Percentiles rank a stretch among this genome's conserved stretches.
Evolutionary conservation across 2,797 vertebrate species (phyloP).

Genomic region (Corythornis leucogaster): DNA sequence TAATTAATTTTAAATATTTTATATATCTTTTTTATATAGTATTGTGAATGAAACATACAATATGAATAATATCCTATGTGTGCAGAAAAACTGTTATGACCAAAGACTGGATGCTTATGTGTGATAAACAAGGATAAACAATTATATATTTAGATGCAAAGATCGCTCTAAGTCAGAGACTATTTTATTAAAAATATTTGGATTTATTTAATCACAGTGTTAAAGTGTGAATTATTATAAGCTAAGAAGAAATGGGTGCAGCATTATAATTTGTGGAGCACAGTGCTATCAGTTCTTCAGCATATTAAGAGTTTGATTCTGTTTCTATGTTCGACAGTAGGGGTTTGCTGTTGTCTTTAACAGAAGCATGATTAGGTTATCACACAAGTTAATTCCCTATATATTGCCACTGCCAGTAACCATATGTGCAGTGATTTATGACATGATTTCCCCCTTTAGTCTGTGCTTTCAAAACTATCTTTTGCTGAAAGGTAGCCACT

Average conservation of each 20-base stretch:
- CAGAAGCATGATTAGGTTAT: not conserved
- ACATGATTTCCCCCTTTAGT: not conserved
- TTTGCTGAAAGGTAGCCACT: conserved; percentile 1
- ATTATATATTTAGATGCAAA: not conserved
- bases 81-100: conserved; percentile 71
- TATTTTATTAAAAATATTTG: conserved; percentile 24
- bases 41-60: conserved; percentile 64
- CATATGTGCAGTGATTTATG: not conserved
- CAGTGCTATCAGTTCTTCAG: not conserved
- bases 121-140: conserved; percentile 24
- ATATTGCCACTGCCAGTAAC: not conserved
- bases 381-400: not conserved
- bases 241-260: not conserved
- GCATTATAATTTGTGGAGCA: not conserved
- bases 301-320: not conserved
- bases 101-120: conserved; percentile 47
- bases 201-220: conserved; percentile 28
- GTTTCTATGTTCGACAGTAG: not conserved
- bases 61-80: conserved; percentile 68
- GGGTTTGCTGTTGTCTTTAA: not conserved
- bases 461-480: not conserved
- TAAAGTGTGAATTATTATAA: conserved; percentile 5
- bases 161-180: not conserved
- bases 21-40: conserved; percentile 64
- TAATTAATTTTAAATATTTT: conserved; percentile 75